Conservation (phyloP, 2,888 invertebrate genomes). For the Philereme transversata region DNA sequence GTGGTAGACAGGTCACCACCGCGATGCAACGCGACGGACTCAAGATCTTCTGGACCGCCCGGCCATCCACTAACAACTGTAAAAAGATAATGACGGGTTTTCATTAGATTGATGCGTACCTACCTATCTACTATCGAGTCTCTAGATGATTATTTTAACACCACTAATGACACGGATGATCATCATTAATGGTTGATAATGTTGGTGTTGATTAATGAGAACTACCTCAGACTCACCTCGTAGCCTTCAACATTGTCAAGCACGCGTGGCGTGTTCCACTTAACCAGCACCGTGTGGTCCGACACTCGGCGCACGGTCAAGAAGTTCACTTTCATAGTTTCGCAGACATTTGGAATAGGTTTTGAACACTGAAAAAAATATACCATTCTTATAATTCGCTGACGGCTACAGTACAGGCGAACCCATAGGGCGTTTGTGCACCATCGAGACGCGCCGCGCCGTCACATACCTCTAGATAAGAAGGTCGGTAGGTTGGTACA, state of each 20-base stretch:
- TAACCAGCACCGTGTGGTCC: conserved; percentile 58
- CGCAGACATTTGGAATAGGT: conserved; percentile 30
- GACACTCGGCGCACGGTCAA: conserved; percentile 52
- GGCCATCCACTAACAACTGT: conserved; percentile 62
- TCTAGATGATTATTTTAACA: too few species aligned
- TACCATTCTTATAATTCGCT: too few species aligned
- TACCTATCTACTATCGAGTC: too few species aligned
- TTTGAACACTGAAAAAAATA: conserved; percentile 30
- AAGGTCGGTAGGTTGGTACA: conserved; percentile 2
- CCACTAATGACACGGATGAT: not conserved
- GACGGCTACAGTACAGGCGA: too few species aligned
- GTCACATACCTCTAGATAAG: not conserved
- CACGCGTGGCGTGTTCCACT: conserved; percentile 55
- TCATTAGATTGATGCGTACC: too few species aligned
- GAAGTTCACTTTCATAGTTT: conserved; percentile 50
- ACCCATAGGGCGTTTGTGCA: too few species aligned
- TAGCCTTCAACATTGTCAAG: conserved; percentile 54
- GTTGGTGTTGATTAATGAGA: too few species aligned
- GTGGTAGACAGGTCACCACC: conserved; percentile 57
- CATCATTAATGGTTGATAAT: too few species aligned
- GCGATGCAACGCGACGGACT: conserved; percentile 53
- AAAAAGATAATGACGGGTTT: conserved; percentile 15
- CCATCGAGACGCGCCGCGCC: too few species aligned
- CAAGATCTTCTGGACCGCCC: conserved; percentile 54
- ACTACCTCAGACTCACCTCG: conserved; percentile 60